A percentile compares a stretch with the other conserved stretches of the same genome.
Conservation (phyloP, 2,113 vertebrate genomes). For the Sturnira hondurensis region DNA sequence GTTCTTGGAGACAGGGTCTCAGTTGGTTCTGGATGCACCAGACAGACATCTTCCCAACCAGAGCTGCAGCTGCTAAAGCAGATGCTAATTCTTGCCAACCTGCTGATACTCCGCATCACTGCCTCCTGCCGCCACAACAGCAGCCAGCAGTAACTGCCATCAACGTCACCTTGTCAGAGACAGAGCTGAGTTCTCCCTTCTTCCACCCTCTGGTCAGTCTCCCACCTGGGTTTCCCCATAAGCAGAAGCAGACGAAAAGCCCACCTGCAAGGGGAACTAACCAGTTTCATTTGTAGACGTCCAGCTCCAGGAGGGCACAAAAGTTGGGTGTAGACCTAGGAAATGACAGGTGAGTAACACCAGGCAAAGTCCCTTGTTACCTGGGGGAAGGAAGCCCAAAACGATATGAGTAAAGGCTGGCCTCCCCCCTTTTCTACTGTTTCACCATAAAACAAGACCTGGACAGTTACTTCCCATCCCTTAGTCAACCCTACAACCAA, state of each 20-base stretch:
- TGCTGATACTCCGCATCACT: neutral
- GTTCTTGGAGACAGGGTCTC: neutral
- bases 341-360: neutral
- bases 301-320: neutral
- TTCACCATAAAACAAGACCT: neutral
- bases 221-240: neutral
- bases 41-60: neutral
- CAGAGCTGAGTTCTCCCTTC: neutral
- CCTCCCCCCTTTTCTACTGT: neutral
- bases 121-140: rapidly evolving
- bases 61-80: neutral
- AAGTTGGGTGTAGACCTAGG: neutral
- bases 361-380: neutral
- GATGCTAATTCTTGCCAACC: neutral
- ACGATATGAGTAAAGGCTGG: neutral
- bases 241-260: neutral
- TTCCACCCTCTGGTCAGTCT: neutral
- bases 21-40: neutral
- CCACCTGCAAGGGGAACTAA: neutral
- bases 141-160: neutral
- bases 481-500: neutral
- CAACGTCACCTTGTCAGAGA: neutral
- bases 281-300: neutral
- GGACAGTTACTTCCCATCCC: neutral
- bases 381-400: neutral